These are phyloP conservation scores for Lepidurus couesii DNA, from an alignment of 1,140 invertebrate species.

Conservation along the genomic window DNA sequence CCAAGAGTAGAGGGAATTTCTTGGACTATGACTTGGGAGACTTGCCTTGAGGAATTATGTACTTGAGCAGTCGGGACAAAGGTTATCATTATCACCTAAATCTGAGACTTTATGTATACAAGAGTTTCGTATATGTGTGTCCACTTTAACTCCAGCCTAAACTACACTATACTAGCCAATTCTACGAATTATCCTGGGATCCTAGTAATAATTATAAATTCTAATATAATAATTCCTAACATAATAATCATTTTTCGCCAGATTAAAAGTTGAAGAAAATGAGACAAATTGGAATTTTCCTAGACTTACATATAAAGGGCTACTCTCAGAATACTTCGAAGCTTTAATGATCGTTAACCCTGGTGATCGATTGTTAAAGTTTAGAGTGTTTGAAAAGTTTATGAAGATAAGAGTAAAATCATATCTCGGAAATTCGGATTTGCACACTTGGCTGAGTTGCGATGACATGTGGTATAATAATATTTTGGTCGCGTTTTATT, in stretches of 20 bases:
- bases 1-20: constrained; percentile 1
- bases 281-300: too few relatives aligned
- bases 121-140: background rate
- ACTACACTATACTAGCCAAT: background rate
- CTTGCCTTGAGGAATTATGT: background rate
- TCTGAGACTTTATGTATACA: constrained; percentile 11
- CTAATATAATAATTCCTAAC: too few relatives aligned
- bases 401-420: too few relatives aligned
- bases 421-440: background rate
- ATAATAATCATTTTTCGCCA: too few relatives aligned
- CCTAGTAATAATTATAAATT: background rate
- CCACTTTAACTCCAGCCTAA: background rate
- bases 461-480: background rate
- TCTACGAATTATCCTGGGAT: background rate
- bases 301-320: too few relatives aligned
- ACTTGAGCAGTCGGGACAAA: background rate
- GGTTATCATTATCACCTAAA: constrained; percentile 22
- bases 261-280: too few relatives aligned
- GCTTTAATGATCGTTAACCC: too few relatives aligned
- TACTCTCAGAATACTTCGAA: too few relatives aligned
- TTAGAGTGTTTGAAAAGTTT: too few relatives aligned
- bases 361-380: too few relatives aligned
- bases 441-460: background rate
- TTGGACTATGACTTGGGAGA: background rate
- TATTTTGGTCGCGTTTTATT: background rate